Percentiles rank a stretch among this genome's conserved stretches.
These are phyloP conservation scores for Zosterops pallidus DNA, from an alignment of 2,113 vertebrate genomes.

Conservation along the genomic window DNA sequence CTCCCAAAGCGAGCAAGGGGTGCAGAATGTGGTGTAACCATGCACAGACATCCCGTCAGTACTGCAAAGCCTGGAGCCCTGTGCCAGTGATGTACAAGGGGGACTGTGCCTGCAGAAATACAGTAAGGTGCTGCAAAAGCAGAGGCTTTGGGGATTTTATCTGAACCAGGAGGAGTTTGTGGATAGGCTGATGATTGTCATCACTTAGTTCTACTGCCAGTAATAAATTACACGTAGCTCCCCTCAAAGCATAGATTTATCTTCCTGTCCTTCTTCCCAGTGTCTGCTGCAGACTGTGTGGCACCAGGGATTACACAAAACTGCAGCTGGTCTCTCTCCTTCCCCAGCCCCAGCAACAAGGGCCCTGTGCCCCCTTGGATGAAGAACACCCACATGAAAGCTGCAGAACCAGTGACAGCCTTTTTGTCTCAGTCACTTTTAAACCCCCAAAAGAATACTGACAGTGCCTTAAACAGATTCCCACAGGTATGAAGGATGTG, in stretches of 20 bases:
- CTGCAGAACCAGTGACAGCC: background rate
- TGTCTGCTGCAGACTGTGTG: background rate
- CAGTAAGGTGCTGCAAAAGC: background rate
- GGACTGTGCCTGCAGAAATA: background rate
- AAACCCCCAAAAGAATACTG: background rate
- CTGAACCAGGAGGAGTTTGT: background rate
- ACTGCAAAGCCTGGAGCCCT: background rate
- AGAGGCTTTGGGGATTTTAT: background rate
- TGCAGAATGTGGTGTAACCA: background rate
- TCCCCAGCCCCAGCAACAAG: background rate
- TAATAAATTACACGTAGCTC: background rate
- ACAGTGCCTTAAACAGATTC: background rate
- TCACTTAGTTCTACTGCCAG: background rate
- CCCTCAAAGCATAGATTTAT: background rate
- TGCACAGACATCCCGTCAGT: background rate
- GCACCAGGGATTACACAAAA: background rate
- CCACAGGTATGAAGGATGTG: background rate
- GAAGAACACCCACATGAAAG: background rate
- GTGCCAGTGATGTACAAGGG: no score
- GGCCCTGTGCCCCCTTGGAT: accelerated
- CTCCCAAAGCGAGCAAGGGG: background rate
- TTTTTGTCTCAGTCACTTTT: background rate
- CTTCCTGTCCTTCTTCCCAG: background rate
- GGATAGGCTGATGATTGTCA: background rate
- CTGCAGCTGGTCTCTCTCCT: background rate